Conservation (phyloP, 2,888 invertebrate species). For the Zaprionus lineosus region DNA sequence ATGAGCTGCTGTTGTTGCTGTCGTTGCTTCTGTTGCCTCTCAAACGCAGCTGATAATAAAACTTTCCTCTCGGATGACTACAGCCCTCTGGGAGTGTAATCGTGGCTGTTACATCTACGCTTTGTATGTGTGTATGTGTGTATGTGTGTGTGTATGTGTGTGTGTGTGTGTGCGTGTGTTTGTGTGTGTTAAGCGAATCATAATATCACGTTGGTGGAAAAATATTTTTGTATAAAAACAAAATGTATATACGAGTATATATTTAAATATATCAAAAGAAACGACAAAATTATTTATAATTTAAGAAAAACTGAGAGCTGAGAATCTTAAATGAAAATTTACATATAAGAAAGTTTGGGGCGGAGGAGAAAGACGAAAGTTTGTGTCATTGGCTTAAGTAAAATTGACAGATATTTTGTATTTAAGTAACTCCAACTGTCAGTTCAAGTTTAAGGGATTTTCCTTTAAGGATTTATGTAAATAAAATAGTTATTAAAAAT, state of each 20-base stretch:
- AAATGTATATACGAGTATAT: conserved; percentile 17
- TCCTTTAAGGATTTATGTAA: too few species aligned
- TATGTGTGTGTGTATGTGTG: conserved; percentile 9
- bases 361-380: too few species aligned
- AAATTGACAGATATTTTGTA: too few species aligned
- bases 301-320: background rate
- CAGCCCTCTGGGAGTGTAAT: conserved; percentile 79
- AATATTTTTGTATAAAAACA: conserved; percentile 17
- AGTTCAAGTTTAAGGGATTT: too few species aligned
- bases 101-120: conserved; percentile 72
- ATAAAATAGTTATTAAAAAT: too few species aligned
- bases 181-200: conserved; percentile 42
- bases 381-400: too few species aligned
- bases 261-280: conserved; percentile 1
- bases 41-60: conserved; percentile 78
- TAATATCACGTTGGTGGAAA: conserved; percentile 28
- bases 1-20: conserved; percentile 65
- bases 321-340: background rate
- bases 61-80: conserved; percentile 69
- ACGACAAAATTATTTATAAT: conserved; percentile 11
- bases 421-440: too few species aligned
- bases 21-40: conserved; percentile 56
- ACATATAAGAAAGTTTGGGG: too few species aligned
- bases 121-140: conserved; percentile 17
- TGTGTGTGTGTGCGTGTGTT: conserved; percentile 13